These are phyloP conservation scores for Lagorchestes hirsutus DNA, from an alignment of 2,797 vertebrate genomes.

Conservation along the genomic window DNA sequence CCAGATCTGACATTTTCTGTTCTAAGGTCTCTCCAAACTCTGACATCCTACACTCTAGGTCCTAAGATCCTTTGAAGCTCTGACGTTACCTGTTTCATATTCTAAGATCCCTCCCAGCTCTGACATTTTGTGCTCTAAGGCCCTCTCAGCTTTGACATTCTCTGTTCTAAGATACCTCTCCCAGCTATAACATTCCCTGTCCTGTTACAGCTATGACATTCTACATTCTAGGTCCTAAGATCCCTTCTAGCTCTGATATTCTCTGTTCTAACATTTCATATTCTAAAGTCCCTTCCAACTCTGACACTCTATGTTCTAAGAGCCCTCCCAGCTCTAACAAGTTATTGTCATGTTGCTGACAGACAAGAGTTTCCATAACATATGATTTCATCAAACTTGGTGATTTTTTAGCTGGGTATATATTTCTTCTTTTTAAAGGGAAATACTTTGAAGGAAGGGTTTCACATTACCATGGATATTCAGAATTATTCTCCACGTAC, in stretches of 20 bases:
- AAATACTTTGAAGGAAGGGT: not conserved
- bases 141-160: not conserved
- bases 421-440: slow-evolving; percentile 1
- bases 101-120: not conserved
- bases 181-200: not conserved
- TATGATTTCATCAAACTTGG: not conserved
- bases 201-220: not conserved
- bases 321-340: not conserved
- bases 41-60: not conserved
- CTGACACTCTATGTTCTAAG: not conserved
- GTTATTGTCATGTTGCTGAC: not conserved
- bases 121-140: not conserved
- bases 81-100: not conserved
- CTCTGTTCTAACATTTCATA: not conserved
- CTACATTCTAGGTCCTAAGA: not conserved
- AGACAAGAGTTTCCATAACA: not conserved
- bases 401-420: not conserved
- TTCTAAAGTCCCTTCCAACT: not conserved
- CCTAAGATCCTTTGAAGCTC: not conserved
- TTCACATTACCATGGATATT: not conserved
- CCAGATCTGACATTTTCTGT: not conserved
- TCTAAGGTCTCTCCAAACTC: not conserved
- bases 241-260: not conserved
- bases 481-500: not conserved
- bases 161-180: not conserved